A percentile compares a stretch with the other conserved stretches of the same genome.
phyloP scores from a whole-genome alignment of 2,113 vertebrate genomes.

The Amphiprion percula region DNA sequence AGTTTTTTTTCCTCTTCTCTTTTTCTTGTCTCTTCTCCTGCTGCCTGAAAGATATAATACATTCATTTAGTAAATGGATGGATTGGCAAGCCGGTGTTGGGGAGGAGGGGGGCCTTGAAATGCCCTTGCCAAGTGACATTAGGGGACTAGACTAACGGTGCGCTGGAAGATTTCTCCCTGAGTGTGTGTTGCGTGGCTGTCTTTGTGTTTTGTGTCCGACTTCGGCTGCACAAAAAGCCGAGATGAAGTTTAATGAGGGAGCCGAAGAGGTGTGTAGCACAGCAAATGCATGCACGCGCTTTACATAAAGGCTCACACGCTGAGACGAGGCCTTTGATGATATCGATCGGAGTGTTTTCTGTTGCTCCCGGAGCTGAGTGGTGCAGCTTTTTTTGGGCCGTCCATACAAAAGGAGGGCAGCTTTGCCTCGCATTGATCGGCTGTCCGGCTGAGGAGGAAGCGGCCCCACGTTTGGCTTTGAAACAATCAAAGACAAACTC shows the following conservation, averaged over 20 bases:
- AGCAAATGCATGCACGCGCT: neutral
- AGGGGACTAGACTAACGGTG: constrained; percentile 48
- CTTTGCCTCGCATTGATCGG: constrained; percentile 23
- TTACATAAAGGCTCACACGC: neutral
- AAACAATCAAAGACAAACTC: neutral
- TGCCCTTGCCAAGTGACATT: constrained; percentile 77
- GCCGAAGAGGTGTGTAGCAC: neutral
- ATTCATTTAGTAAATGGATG: constrained; percentile 85
- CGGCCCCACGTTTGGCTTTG: constrained; percentile 20
- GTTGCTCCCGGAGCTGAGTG: constrained; percentile 34
- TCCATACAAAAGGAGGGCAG: constrained; percentile 30
- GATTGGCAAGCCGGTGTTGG: constrained; percentile 66
- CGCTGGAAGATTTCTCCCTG: constrained; percentile 25
- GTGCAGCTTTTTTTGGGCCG: constrained; percentile 47
- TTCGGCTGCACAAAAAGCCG: constrained; percentile 9
- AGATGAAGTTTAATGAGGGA: constrained; percentile 32
- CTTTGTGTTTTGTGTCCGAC: constrained; percentile 26
- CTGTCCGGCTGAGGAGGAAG: constrained; percentile 11
- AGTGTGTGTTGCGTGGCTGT: constrained; percentile 17
- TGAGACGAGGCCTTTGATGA: constrained; percentile 48
- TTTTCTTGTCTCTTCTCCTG: constrained; percentile 9
- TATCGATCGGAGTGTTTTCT: constrained; percentile 57
- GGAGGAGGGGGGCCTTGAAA: constrained; percentile 27
- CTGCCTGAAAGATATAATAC: constrained; percentile 65
- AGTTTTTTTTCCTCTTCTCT: neutral